Base-by-base conservation (phyloP, 2,113 vertebrate species). In the Polypterus bichir region DNA sequence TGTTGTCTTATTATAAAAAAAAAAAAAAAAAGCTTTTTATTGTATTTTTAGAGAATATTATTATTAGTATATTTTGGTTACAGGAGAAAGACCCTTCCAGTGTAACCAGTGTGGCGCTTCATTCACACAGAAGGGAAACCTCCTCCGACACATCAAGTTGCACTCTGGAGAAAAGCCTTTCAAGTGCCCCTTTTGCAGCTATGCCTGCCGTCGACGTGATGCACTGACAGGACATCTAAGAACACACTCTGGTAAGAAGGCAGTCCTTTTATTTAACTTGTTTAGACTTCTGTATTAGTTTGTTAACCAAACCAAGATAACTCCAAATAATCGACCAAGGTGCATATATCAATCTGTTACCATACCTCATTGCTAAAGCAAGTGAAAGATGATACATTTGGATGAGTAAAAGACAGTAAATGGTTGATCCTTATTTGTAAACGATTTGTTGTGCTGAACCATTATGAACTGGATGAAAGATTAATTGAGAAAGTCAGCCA, bases 141-240 rank as follows among this genome's bases (percentile, higher is more conserved):
- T 97, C 62, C 74, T 97, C 64, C 92, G 94, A 3, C 94, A 97
- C 82, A 97, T 95, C 79, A 97, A 97, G 69, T 81, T 97, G 75
- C 94, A 97, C 75, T 97, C 94, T 0, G 94, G 94, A 46, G 94
- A 97, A 81, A 97, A 97, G 73, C 93, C 94, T 75, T 97, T 97
- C 86, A 97, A 97, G 71, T 97, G 93, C 64, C 91, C 88, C 63
- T 87, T 94, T 75, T 97, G 93, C 73, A 92, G 89, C 80, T 97
- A 97, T 0, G 94, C 94, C 70, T 97, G 94, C 63, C 92, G 94
- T 54, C 77, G 93, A 49, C 82, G 93, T 58, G 94, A 97, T 1
- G 94, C 94, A 1, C 87, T 97, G 62, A 90, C 90, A 0, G 94
- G 94, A 69, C 94, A 97, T 81, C 88, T 97, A 67, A 89, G 94